phyloP scores from a whole-genome alignment of 2,888 invertebrate genomes.

The Torymus auratus region DNA sequence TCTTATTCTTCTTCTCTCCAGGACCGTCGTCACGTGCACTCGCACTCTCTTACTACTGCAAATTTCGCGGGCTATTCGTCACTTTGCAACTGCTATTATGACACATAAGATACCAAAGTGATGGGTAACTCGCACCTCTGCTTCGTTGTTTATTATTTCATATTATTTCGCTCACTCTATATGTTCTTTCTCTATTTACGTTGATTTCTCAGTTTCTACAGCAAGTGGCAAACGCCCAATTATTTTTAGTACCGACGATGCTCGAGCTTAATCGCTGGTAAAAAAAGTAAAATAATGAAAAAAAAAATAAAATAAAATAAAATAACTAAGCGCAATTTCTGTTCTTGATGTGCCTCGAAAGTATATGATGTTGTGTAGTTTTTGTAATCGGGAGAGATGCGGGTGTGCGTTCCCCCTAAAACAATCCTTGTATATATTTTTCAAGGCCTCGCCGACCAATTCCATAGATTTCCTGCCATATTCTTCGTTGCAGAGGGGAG shows the following conservation, averaged over 20 bases:
- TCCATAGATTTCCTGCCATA: constrained; percentile 80
- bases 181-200: constrained; percentile 38
- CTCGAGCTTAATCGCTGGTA: constrained; percentile 54
- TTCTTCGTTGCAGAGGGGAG: constrained; percentile 78
- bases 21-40: background rate
- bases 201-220: constrained; percentile 49
- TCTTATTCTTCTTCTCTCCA: too few species aligned
- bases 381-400: too few species aligned
- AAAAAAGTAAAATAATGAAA: constrained; percentile 18
- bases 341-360: background rate
- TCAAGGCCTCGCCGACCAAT: constrained; percentile 77
- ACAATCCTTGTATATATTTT: constrained; percentile 36
- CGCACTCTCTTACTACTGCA: background rate
- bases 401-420: background rate
- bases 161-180: constrained; percentile 44
- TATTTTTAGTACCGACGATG: constrained; percentile 32
- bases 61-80: background rate
- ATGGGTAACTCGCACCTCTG: background rate
- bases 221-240: constrained; percentile 35
- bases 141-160: constrained; percentile 25
- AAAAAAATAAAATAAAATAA: constrained; percentile 14
- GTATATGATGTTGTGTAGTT: constrained; percentile 12
- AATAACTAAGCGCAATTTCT: too few species aligned
- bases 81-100: background rate
- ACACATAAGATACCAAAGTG: background rate